Evolutionary conservation across 2,888 invertebrate species (phyloP).

Genomic region (Drosophila dives): DNA sequence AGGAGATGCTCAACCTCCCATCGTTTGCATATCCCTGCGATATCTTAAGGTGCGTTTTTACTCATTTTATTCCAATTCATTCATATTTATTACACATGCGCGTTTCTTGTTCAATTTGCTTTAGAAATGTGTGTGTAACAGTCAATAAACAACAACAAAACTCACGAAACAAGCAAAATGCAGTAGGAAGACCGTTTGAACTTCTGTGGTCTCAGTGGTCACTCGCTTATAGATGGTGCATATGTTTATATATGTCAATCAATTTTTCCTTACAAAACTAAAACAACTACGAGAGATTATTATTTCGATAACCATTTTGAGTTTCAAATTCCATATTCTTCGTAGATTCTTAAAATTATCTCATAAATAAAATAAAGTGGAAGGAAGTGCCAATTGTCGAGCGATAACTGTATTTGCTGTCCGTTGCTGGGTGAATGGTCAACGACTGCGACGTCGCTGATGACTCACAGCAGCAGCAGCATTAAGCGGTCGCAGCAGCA

Average conservation of each 20-base stretch:
- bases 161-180: constrained; percentile 17
- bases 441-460: constrained; percentile 20
- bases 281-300: background rate
- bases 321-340: background rate
- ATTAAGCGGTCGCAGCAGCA: constrained; percentile 26
- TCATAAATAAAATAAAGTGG: background rate
- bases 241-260: background rate
- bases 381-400: background rate
- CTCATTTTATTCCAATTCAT: constrained; percentile 17
- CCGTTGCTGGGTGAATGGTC: constrained; percentile 49
- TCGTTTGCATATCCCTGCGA: constrained; percentile 96
- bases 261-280: background rate
- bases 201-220: constrained; percentile 42
- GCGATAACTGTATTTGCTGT: constrained; percentile 24
- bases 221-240: background rate
- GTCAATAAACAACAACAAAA: constrained; percentile 32
- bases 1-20: constrained; percentile 94
- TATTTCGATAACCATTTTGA: background rate
- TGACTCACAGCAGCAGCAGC: constrained; percentile 50
- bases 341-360: background rate
- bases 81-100: constrained; percentile 13
- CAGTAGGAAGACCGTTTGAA: constrained; percentile 43
- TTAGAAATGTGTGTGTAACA: constrained; percentile 11
- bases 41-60: constrained; percentile 89
- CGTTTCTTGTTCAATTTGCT: constrained; percentile 11